Evolutionary conservation across 2,797 vertebrate genomes (phyloP).

Genomic region (Syndactyla subalaris): DNA sequence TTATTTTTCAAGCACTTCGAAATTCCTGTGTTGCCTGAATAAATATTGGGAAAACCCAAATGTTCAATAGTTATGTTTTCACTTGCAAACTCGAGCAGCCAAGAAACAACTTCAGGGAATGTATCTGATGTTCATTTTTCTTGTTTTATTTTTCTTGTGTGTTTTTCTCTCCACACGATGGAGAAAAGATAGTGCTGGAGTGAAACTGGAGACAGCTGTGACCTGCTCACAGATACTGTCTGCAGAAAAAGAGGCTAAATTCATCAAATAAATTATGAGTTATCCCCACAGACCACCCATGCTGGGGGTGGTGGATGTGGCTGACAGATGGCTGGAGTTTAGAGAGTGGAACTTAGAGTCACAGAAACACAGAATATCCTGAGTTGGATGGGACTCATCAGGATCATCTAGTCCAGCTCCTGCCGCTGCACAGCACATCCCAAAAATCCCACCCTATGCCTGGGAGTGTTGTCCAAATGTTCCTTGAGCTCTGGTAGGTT

Average conservation of each 20-base stretch:
- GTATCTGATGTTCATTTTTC: background rate
- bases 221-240: background rate
- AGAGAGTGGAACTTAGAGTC: background rate
- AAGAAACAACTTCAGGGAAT: background rate
- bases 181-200: background rate
- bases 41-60: background rate
- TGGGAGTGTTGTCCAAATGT: background rate
- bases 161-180: background rate
- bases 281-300: constrained; percentile 22
- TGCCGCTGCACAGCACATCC: background rate
- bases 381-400: background rate
- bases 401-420: background rate
- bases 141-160: background rate
- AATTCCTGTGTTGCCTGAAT: background rate
- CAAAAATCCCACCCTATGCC: background rate
- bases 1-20: background rate
- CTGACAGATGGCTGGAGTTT: background rate
- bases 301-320: background rate
- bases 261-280: background rate
- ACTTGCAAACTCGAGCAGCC: background rate
- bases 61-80: background rate
- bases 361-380: background rate
- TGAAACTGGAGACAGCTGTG: background rate
- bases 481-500: background rate
- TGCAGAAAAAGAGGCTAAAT: background rate